Conservation (phyloP, 2,797 vertebrate genomes). For the Pterois miles region DNA sequence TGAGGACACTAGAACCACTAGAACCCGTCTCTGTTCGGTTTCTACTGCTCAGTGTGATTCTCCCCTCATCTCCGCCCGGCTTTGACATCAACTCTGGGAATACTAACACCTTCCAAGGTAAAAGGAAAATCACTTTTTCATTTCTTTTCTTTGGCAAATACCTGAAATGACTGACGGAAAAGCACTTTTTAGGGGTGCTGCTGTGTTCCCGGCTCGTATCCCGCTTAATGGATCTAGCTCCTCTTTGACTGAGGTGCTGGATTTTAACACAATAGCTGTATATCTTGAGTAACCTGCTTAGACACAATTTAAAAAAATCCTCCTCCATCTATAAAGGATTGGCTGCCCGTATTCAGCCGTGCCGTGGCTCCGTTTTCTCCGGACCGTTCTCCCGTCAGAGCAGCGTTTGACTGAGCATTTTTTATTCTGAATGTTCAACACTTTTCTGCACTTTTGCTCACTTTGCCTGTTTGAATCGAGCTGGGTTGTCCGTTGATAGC, state of each 20-base stretch:
- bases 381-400: conserved; percentile 5
- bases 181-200: conserved; percentile 61
- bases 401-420: not conserved
- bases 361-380: conserved; percentile 36
- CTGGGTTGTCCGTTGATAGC: conserved; percentile 22
- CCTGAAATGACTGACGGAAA: conserved; percentile 14
- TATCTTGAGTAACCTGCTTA: conserved; percentile 5
- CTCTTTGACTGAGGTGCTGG: conserved; percentile 11
- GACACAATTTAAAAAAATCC: conserved; percentile 4
- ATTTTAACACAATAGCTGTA: not conserved
- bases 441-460: conserved; percentile 27
- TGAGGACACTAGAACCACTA: conserved; percentile 54
- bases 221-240: conserved; percentile 2
- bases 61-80: conserved; percentile 1
- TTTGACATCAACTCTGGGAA: conserved; percentile 58
- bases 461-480: conserved; percentile 17
- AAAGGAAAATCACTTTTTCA: conserved; percentile 48
- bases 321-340: conserved; percentile 33
- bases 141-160: conserved; percentile 25
- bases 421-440: not conserved
- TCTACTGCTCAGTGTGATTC: conserved; percentile 18
- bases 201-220: conserved; percentile 38
- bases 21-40: conserved; percentile 30
- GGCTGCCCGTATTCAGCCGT: conserved; percentile 17
- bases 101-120: conserved; percentile 72